These are phyloP conservation scores for Metacarcinus magister DNA, from an alignment of 2,888 invertebrate species.

Conservation along the genomic window DNA sequence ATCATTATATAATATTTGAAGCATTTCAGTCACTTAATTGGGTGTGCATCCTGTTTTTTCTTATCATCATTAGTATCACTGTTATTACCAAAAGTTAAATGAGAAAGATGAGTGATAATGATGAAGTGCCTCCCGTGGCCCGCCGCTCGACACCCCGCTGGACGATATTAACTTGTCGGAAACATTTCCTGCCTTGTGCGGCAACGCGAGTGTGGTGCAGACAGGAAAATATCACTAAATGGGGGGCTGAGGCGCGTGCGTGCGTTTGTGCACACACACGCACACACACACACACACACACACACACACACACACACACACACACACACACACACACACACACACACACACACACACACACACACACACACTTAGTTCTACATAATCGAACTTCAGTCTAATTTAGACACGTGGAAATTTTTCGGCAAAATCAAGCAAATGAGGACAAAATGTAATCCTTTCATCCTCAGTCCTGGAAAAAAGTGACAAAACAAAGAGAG, in stretches of 20 bases:
- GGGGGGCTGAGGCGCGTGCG: neutral
- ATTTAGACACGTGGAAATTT: slow-evolving; percentile 1
- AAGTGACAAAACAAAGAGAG: slow-evolving; percentile 9
- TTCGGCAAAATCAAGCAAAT: neutral
- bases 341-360: neutral
- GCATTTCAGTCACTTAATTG: neutral
- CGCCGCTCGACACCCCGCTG: neutral
- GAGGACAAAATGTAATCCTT: neutral
- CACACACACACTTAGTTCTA: neutral
- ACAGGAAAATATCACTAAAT: slow-evolving; percentile 26
- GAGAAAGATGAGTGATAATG: neutral
- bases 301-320: slow-evolving; percentile 35
- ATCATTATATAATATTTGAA: neutral
- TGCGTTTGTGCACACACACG: neutral
- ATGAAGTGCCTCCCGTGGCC: neutral
- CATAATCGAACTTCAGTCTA: neutral
- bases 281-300: slow-evolving; percentile 29
- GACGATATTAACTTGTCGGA: slow-evolving; percentile 21
- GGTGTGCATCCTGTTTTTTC: neutral
- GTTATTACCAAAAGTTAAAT: slow-evolving; percentile 12
- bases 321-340: neutral
- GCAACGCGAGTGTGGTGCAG: slow-evolving; percentile 10
- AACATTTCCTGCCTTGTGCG: neutral
- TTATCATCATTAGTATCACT: neutral
- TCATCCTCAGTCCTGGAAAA: neutral